Base-by-base conservation (phyloP, 2,113 vertebrate genomes). In the Microtus pennsylvanicus region DNA sequence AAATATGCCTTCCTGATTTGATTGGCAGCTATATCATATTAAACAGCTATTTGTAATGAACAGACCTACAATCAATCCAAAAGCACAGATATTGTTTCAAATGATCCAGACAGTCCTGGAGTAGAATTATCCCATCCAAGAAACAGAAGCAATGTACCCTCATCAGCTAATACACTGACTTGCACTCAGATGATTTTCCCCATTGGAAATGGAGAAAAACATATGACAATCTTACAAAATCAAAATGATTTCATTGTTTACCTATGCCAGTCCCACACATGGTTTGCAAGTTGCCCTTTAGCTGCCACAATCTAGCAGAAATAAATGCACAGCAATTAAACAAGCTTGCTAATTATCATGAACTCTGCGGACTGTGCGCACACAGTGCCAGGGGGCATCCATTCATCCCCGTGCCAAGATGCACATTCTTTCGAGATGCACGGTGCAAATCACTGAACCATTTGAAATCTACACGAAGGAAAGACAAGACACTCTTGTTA, bases 1-100 rank as follows among this genome's bases (percentile, higher is more conserved):
- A 96, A 98, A n/a, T 45, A 97, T 98, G 94, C 93, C 33, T 52
- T 93, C 63, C 38, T 97, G 87, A 97, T 96, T 63, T 92, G 93
- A 97, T 91, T 98, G 90, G 97, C 42, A 65, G 89, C 47, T 87
- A 97, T 89, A 95, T 95, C 14, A 87, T 96, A 96, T n/a, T 87
- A 78, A 94, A 89, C 93, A 90, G 89, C 97, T 77, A 96, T 97
- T 94, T 98, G 75, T 96, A 97, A 95, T 97, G 21, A 0, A n/a
- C 97, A 85, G 9, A 94, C 33, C 61, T 93, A 81, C 90, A 97
- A 92, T 90, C 97, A 98, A 89, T 96, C 95, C 94, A 95, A 93
- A 97, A 97, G 96, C 89, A 98, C 94, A 98, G 96, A 98, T 96
- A 92, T 95, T 96, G 96, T 67, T 96, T 87, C 77, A 94, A 98